Conservation (phyloP, 2,888 invertebrate genomes). For the Drosophila niveifrons region DNA sequence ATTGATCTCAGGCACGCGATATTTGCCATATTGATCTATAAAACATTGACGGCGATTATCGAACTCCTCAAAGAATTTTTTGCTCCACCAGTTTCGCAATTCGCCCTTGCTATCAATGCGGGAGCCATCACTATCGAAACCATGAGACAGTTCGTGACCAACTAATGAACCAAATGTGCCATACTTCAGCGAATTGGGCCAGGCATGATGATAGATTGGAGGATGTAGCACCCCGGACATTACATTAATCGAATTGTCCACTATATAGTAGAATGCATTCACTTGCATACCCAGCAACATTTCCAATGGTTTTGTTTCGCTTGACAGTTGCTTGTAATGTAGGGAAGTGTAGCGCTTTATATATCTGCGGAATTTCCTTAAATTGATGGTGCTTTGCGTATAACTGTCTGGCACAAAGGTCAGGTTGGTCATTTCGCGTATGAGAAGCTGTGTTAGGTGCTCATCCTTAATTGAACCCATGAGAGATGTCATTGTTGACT, state of each 20-base stretch:
- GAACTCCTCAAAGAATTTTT: slow-evolving; percentile 72
- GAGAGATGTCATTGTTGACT: slow-evolving; percentile 59
- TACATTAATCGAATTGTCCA: slow-evolving; percentile 83
- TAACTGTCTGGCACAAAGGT: slow-evolving; percentile 63
- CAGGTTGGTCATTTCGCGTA: slow-evolving; percentile 67
- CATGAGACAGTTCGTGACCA: slow-evolving; percentile 83
- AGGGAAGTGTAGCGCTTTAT: slow-evolving; percentile 71
- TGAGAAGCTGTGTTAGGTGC: slow-evolving; percentile 57
- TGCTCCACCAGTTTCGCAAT: slow-evolving; percentile 77
- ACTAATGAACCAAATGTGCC: slow-evolving; percentile 82
- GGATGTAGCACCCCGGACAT: slow-evolving; percentile 82
- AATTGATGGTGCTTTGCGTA: slow-evolving; percentile 66
- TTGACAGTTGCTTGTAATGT: slow-evolving; percentile 48
- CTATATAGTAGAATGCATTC: slow-evolving; percentile 82
- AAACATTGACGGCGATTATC: slow-evolving; percentile 77
- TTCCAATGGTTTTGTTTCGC: slow-evolving; percentile 71
- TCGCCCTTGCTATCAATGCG: slow-evolving; percentile 66
- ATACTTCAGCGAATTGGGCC: slow-evolving; percentile 82
- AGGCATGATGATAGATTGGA: slow-evolving; percentile 76
- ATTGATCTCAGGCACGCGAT: slow-evolving; percentile 81
- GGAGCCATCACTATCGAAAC: slow-evolving; percentile 79
- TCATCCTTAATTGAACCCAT: slow-evolving; percentile 72
- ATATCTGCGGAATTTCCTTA: slow-evolving; percentile 62
- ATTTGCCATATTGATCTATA: slow-evolving; percentile 73
- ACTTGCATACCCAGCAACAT: slow-evolving; percentile 76